Percentiles rank a stretch among this genome's conserved stretches.
These are phyloP conservation scores for Morpho helenor DNA, from an alignment of 2,888 invertebrate species.

Conservation along the genomic window DNA sequence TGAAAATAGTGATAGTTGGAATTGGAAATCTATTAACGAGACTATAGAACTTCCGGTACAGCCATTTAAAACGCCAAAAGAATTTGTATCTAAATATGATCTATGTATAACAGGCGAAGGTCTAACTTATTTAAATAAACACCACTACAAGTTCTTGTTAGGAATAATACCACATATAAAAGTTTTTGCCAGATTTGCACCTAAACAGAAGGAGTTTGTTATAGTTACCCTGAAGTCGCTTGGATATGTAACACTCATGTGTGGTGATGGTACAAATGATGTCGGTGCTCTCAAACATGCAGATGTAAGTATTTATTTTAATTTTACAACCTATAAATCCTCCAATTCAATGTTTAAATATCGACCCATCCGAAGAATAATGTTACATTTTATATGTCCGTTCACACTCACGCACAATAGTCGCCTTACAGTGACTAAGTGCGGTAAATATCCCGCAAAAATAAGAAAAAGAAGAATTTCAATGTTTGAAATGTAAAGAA, in stretches of 20 bases:
- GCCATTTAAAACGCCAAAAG: slow-evolving; percentile 64
- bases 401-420: no score
- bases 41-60: slow-evolving; percentile 76
- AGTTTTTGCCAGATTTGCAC: slow-evolving; percentile 98
- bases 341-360: no score
- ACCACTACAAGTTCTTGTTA: slow-evolving; percentile 81
- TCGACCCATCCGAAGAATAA: no score
- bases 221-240: slow-evolving; percentile 92
- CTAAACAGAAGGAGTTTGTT: slow-evolving; percentile 98
- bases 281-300: slow-evolving; percentile 99
- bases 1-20: slow-evolving; percentile 76
- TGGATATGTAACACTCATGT: slow-evolving; percentile 97
- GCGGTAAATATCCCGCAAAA: no score
- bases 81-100: slow-evolving; percentile 87
- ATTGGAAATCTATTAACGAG: slow-evolving; percentile 88
- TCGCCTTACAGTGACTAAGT: no score
- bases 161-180: slow-evolving; percentile 90
- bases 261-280: slow-evolving; percentile 99
- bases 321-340: not conserved
- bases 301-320: slow-evolving; percentile 83
- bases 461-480: no score
- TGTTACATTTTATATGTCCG: no score
- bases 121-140: slow-evolving; percentile 82
- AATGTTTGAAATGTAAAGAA: no score
- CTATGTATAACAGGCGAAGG: slow-evolving; percentile 98